Conservation (phyloP, 2,888 invertebrate genomes). For the Lithosia quadra region DNA sequence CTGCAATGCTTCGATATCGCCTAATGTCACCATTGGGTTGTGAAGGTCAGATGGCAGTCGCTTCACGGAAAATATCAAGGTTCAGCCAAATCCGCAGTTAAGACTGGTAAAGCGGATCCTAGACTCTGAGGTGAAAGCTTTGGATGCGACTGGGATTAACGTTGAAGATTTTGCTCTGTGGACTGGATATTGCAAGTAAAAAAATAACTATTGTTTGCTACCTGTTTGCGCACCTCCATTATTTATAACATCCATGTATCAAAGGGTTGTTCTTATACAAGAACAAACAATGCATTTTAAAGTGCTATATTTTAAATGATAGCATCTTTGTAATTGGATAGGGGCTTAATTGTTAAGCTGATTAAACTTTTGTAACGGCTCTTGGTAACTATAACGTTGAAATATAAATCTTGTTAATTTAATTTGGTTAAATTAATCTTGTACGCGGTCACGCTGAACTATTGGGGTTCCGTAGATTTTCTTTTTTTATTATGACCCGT, state of each 20-base stretch:
- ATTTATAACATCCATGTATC: slow-evolving; percentile 10
- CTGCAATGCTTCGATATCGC: too few species aligned
- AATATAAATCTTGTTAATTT: slow-evolving; percentile 44
- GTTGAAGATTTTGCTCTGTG: too few species aligned
- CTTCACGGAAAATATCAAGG: too few species aligned
- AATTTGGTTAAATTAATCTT: slow-evolving; percentile 25
- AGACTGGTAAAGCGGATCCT: too few species aligned
- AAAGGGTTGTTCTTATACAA: slow-evolving; percentile 24
- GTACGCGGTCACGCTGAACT: neutral
- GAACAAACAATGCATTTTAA: slow-evolving; percentile 53
- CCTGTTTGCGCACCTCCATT: neutral
- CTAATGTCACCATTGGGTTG: too few species aligned
- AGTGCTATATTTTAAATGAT: slow-evolving; percentile 47
- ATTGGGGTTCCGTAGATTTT: slow-evolving; percentile 37
- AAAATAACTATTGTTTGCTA: neutral
- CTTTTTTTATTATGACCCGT: neutral
- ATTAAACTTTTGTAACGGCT: slow-evolving; percentile 57
- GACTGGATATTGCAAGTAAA: neutral
- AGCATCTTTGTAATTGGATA: slow-evolving; percentile 68
- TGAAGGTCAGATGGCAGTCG: too few species aligned
- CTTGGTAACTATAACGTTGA: slow-evolving; percentile 49
- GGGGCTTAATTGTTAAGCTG: slow-evolving; percentile 64
- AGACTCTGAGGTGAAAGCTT: too few species aligned
- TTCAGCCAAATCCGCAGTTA: too few species aligned
- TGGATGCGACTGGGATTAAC: too few species aligned